These are phyloP conservation scores for Colinus virginianus DNA, from an alignment of 2,113 vertebrate species.

Conservation along the genomic window DNA sequence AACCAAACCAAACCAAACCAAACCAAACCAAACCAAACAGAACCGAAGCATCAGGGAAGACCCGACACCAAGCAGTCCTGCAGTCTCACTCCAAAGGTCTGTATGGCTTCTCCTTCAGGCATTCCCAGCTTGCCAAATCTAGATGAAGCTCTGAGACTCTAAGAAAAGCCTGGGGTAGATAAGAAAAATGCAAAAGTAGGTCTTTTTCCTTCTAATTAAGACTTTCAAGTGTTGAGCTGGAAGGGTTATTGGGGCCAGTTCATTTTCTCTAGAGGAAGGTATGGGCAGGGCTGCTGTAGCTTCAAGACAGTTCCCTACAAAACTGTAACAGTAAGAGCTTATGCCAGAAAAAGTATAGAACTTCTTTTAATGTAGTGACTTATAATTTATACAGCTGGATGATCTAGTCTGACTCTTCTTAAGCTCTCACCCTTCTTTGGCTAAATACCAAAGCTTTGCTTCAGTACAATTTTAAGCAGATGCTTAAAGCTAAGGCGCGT, in stretches of 20 bases:
- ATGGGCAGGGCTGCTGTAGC: not conserved
- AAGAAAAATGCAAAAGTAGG: slow-evolving; percentile 19
- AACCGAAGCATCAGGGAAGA: not conserved
- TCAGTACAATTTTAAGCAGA: not conserved
- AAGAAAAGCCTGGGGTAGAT: not conserved
- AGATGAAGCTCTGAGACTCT: not conserved
- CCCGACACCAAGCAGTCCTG: not conserved
- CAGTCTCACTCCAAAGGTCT: not conserved
- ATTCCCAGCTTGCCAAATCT: not conserved
- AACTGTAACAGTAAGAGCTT: not conserved
- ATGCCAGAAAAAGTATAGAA: not conserved
- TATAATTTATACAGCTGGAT: slow-evolving; percentile 29
- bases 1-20: not conserved
- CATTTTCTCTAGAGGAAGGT: not conserved
- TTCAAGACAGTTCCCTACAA: not conserved
- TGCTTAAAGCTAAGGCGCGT: not conserved
- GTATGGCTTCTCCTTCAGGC: not conserved
- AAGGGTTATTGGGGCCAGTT: not conserved
- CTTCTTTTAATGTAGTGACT: slow-evolving; percentile 5
- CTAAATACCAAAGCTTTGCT: not conserved
- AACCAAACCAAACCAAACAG: not conserved
- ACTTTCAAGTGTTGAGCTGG: not conserved
- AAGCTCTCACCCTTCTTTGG: slow-evolving; percentile 1
- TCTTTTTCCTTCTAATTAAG: slow-evolving; percentile 53
- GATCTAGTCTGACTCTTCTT: not conserved